Evolutionary conservation across 2,888 invertebrate species (phyloP), one percentile per base, ranked within the genome.

Genomic region (Polydrusus tereticollis): DNA sequence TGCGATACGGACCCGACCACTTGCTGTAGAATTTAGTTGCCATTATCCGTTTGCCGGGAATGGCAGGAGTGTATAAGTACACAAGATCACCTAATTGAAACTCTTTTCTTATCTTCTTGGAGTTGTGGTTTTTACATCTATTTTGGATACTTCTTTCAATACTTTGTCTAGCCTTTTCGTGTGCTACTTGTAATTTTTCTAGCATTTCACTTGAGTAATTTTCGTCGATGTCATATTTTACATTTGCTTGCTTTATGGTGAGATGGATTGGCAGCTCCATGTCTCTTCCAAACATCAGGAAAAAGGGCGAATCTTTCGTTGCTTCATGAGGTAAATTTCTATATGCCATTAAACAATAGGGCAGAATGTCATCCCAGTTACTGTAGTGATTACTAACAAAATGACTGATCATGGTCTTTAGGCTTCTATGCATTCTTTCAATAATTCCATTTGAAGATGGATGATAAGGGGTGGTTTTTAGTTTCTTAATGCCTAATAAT

Each of bases 401-500:
- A n/a, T n/a, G n/a, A n/a, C n/a, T n/a, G n/a, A n/a, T n/a, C n/a
- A n/a, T n/a, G n/a, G n/a, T n/a, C n/a, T n/a, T n/a, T n/a, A n/a
- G n/a, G n/a, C n/a, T n/a, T n/a, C 7, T 5, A 45, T 82, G 82
- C 33, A 77, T 71, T 41, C 82, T 47, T 66, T 83, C 82, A 0
- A 82, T 70, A 45, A 77, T 66, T 1, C 81, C 82, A 58, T 84
- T 84, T 1, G 77, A 62, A 18, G 73, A 68, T 6, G 83, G 81
- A 23, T 80, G 79, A 63, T 80, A 81, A 6, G 79, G 67, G 0
- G 79, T 76, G 81, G n/a, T n/a, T n/a, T n/a, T n/a, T n/a, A n/a
- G n/a, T n/a, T n/a, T n/a, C n/a, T n/a, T n/a, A n/a, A n/a, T 79
- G 0, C 73, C 62, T 14, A 82, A 59, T 8, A 76, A 41, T 57